Percentiles rank a stretch among this genome's conserved stretches.
These are phyloP conservation scores for Epizoanthus scotinus DNA, from an alignment of 92 coral and sea anemone genomes.

Conservation along the genomic window DNA sequence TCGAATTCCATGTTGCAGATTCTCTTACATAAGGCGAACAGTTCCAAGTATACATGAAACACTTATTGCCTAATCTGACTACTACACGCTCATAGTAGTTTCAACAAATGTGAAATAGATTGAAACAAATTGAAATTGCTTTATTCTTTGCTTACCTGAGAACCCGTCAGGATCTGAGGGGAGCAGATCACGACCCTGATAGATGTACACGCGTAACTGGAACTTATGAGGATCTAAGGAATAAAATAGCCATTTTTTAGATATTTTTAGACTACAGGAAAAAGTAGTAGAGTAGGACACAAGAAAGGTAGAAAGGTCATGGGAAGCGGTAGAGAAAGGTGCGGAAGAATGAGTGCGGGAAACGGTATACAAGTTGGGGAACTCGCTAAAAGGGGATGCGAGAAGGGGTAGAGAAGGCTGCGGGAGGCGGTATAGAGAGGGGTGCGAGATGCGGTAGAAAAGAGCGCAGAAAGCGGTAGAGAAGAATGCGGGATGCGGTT, in stretches of 20 bases:
- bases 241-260: slow-evolving; percentile 1
- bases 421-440: too few relatives aligned
- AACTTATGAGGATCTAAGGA: slow-evolving; percentile 77
- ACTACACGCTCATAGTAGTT: too few relatives aligned
- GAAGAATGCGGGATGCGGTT: too few relatives aligned
- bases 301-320: too few relatives aligned
- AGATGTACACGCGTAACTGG: slow-evolving; percentile 88
- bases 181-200: slow-evolving; percentile 88
- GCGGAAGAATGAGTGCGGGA: not conserved
- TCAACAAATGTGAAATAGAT: not conserved
- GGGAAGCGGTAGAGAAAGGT: not conserved
- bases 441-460: too few relatives aligned
- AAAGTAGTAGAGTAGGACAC: too few relatives aligned
- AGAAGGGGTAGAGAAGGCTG: too few relatives aligned
- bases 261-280: not conserved
- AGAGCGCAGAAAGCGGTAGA: too few relatives aligned
- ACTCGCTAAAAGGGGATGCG: too few relatives aligned
- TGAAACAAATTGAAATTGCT: not conserved
- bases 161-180: slow-evolving; percentile 97
- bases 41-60: not conserved
- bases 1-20: too few relatives aligned
- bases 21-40: not conserved
- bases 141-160: slow-evolving; percentile 62
- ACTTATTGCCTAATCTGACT: too few relatives aligned
- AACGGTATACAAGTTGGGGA: too few relatives aligned